Conservation (phyloP, 2,113 vertebrate species). For the Tenrec ecaudatus region DNA sequence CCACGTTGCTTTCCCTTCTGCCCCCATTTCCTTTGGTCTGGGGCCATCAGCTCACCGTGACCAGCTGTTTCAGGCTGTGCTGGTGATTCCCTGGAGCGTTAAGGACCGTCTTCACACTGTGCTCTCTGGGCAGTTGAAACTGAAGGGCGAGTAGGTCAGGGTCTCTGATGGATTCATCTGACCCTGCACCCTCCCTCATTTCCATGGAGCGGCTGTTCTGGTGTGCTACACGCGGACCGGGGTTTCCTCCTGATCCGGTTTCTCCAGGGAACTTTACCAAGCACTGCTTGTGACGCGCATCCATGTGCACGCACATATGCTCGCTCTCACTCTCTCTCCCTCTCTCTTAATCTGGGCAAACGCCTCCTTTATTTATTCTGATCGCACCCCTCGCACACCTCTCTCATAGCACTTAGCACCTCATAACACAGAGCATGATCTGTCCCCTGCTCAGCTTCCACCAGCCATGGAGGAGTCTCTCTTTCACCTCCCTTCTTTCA, state of each 20-base stretch:
- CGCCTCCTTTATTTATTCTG: background rate
- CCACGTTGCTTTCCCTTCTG: background rate
- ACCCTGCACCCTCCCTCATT: background rate
- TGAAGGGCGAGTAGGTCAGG: background rate
- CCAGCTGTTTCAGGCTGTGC: background rate
- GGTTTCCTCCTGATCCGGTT: background rate
- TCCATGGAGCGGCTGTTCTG: background rate
- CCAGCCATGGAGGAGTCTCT: background rate
- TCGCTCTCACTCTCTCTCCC: no score
- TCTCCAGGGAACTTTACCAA: background rate
- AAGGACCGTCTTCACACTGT: background rate
- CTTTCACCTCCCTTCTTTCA: background rate
- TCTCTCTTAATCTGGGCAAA: background rate
- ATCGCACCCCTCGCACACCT: background rate
- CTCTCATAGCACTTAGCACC: background rate
- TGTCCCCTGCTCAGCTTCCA: background rate
- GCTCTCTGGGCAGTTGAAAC: background rate
- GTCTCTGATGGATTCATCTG: background rate
- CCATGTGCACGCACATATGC: background rate
- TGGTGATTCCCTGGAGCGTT: background rate
- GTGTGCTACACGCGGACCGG: background rate
- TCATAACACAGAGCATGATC: background rate
- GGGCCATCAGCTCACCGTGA: background rate
- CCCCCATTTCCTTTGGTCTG: background rate
- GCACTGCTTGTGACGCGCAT: background rate